phyloP scores from a whole-genome alignment of 2,113 vertebrate species.

The Ictalurus furcatus region DNA sequence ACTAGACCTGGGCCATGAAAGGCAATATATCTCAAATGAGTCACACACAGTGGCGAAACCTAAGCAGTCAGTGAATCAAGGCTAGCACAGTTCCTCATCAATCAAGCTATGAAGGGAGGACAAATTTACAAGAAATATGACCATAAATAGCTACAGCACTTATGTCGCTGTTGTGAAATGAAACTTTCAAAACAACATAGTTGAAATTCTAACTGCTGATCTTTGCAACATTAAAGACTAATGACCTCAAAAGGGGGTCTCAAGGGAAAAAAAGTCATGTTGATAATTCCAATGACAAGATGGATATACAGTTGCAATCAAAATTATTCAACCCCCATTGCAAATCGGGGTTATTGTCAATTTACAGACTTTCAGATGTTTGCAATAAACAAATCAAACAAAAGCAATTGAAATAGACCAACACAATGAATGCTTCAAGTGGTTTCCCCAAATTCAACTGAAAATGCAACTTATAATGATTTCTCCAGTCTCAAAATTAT shows the following conservation, averaged over 20 bases:
- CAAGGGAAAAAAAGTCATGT: background rate
- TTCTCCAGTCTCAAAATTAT: too few relatives aligned
- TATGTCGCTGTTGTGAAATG: conserved; percentile 38
- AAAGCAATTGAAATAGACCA: too few relatives aligned
- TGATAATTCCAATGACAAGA: conserved; percentile 28
- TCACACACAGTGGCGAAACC: conserved; percentile 4
- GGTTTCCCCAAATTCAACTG: too few relatives aligned
- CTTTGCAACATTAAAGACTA: background rate
- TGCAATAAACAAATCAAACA: too few relatives aligned
- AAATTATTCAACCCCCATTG: too few relatives aligned
- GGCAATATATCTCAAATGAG: conserved; percentile 2
- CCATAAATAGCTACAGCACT: conserved; percentile 17
- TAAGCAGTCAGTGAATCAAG: background rate
- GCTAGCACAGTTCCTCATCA: conserved; percentile 16
- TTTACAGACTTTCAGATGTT: too few relatives aligned
- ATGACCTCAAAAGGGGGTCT: conserved; percentile 30
- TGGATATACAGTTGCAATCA: background rate
- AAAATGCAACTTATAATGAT: too few relatives aligned
- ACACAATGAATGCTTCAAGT: too few relatives aligned
- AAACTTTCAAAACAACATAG: conserved; percentile 38
- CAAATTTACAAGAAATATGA: conserved; percentile 15
- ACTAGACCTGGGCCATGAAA: conserved; percentile 7
- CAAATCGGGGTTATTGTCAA: too few relatives aligned
- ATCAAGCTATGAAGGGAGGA: conserved; percentile 8
- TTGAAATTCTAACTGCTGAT: conserved; percentile 22